Base-by-base conservation (phyloP, 2,797 vertebrate genomes). In the Bradypodion ventrale region DNA sequence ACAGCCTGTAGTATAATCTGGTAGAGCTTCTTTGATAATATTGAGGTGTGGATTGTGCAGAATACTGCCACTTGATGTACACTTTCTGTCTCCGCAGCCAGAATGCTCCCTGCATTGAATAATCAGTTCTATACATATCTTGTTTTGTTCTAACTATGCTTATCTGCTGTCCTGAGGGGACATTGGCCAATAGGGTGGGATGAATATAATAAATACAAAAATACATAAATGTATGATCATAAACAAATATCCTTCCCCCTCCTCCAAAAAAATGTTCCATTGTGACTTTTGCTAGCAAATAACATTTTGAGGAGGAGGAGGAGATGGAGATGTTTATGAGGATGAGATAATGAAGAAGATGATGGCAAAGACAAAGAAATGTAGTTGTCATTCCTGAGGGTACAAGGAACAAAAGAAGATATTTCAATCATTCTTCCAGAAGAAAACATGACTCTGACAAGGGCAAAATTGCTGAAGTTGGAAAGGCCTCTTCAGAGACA, bases 381-480 rank as follows among this genome's bases (percentile, higher is more conserved):
- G n/a, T n/a, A n/a, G n/a, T n/a, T n/a, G n/a, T n/a, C n/a, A 32
- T 4, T 37, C 75, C 0, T 0, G 82, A 82, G 76, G 70, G 84
- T 76, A 63, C 0, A 5, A 88, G 72, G 78, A 88, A 86, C 49
- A 88, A 77, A 85, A 82, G 86, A 88, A 69, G 81, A 81, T n/a
- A 78, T 85, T 88, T 90, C 86, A 87, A 80, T 83, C 78, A 9
- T 79, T 32, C 15, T 32, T 46, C 68, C 23, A 23, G 56, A 52
- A 76, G 80, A 70, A 49, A 73, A 46, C 70, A 40, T n/a, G 4
- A 68, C 85, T 78, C 0, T 85, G 89, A 73, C 75, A 77, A 86
- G 87, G 85, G 84, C 90, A 80, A 62, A 35, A 42, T 0, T 0
- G 70, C 65, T 13, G 37, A 35, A 37, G 49, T 27, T 44, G 60